A percentile compares a stretch with the other conserved stretches of the same genome.
Conservation (phyloP, 2,113 vertebrate species). For the Abramis brama region DNA sequence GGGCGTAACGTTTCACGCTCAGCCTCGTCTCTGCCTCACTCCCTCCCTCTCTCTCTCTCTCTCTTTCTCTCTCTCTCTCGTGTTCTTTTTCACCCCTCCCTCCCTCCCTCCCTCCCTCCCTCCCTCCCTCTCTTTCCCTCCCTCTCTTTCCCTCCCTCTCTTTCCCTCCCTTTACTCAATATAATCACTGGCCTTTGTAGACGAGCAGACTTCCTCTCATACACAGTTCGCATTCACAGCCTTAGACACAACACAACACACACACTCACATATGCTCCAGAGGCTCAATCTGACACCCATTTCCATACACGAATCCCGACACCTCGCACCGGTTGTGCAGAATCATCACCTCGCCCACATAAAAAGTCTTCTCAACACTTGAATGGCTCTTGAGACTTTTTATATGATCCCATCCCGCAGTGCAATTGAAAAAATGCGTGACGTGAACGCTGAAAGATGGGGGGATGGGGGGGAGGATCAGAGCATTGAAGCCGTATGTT, state of each 20-base stretch:
- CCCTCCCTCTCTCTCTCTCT: slow-evolving; percentile 59
- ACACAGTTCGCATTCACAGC: slow-evolving; percentile 40
- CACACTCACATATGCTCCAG: slow-evolving; percentile 56
- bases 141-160: slow-evolving; percentile 52
- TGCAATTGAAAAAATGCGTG: slow-evolving; percentile 45
- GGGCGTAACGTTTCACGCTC: slow-evolving; percentile 78
- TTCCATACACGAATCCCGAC: slow-evolving; percentile 40
- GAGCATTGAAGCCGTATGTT: slow-evolving; percentile 52
- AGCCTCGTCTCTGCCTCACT: slow-evolving; percentile 66
- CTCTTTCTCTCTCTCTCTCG: slow-evolving; percentile 62
- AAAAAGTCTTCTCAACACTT: slow-evolving; percentile 49
- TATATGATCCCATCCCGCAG: slow-evolving; percentile 35
- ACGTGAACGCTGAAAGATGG: slow-evolving; percentile 35
- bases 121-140: slow-evolving; percentile 61
- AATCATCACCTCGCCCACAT: not conserved
- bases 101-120: no score
- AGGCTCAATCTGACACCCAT: slow-evolving; percentile 40
- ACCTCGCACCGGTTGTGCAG: slow-evolving; percentile 24
- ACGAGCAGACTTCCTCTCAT: slow-evolving; percentile 54
- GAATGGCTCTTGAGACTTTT: slow-evolving; percentile 56
- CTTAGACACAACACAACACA: slow-evolving; percentile 35
- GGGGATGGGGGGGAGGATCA: slow-evolving; percentile 13
- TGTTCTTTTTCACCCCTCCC: slow-evolving; percentile 52
- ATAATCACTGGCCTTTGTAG: slow-evolving; percentile 62
- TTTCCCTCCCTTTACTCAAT: slow-evolving; percentile 60